phyloP scores from a whole-genome alignment of 2,797 vertebrate genomes.

The Amniataba percoides region DNA sequence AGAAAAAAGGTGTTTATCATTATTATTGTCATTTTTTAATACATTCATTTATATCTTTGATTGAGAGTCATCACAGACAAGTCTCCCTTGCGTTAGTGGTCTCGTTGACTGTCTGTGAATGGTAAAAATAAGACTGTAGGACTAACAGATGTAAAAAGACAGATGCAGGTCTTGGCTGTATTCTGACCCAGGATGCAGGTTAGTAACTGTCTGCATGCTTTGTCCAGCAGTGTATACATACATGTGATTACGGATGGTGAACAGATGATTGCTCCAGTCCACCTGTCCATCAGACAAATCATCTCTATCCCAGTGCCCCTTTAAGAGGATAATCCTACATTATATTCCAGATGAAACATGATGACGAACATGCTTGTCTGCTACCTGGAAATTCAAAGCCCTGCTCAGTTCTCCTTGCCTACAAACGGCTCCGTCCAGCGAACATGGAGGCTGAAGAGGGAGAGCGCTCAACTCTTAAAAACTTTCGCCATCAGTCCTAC shows the following conservation, averaged over 20 bases:
- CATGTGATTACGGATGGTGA: slow-evolving; percentile 4
- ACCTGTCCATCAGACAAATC: slow-evolving; percentile 34
- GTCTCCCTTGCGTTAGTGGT: neutral
- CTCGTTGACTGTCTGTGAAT: neutral
- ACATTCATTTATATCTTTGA: neutral
- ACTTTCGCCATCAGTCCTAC: slow-evolving; percentile 18
- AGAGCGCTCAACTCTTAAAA: slow-evolving; percentile 16
- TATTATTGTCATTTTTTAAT: neutral
- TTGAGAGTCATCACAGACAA: too few species aligned
- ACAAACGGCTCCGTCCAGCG: neutral
- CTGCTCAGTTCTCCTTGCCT: slow-evolving; percentile 16
- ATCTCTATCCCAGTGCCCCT: slow-evolving; percentile 19
- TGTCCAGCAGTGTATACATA: neutral
- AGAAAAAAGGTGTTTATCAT: too few species aligned
- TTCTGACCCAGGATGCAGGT: neutral
- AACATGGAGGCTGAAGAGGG: slow-evolving; percentile 15
- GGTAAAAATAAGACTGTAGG: neutral
- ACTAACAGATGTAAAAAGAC: neutral
- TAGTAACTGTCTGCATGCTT: neutral
- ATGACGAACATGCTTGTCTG: slow-evolving; percentile 16
- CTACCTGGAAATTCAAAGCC: slow-evolving; percentile 14
- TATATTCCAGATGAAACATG: slow-evolving; percentile 41
- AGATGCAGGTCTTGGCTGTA: neutral
- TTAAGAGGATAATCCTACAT: slow-evolving; percentile 45
- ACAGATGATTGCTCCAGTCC: slow-evolving; percentile 20